Percentiles rank a stretch among this genome's conserved stretches.
Conservation (phyloP, 1,140 invertebrate genomes). For the fruit fly (Drosophila melanogaster) region DNA sequence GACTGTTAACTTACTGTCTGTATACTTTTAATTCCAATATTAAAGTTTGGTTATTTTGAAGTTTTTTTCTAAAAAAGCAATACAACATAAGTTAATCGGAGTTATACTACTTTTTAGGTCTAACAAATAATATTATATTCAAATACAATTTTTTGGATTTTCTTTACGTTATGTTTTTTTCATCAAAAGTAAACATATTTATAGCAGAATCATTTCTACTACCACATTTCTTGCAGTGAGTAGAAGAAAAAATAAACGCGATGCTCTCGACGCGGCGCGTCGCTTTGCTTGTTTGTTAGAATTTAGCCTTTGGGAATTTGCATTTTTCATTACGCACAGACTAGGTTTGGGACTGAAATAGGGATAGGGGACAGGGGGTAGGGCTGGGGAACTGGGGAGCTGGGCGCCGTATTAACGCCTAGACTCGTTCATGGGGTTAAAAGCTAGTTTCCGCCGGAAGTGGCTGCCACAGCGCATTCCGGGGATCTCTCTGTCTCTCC, state of each 20-base stretch:
- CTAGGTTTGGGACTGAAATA: slow-evolving; percentile 5
- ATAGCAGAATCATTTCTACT: too few relatives aligned
- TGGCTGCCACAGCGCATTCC: slow-evolving; percentile 72
- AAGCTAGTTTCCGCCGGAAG: slow-evolving; percentile 82
- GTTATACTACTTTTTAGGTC: too few relatives aligned
- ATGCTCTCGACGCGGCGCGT: slow-evolving; percentile 70
- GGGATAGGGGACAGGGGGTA: slow-evolving; percentile 9
- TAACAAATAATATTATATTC: too few relatives aligned
- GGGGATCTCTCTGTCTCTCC: slow-evolving; percentile 9
- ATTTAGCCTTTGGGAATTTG: slow-evolving; percentile 82
- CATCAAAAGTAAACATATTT: too few relatives aligned
- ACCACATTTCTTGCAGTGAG: slow-evolving; percentile 20
- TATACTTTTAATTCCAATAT: too few relatives aligned
- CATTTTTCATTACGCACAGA: slow-evolving; percentile 79
- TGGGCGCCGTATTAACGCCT: slow-evolving; percentile 79
- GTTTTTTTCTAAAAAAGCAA: too few relatives aligned
- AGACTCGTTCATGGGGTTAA: slow-evolving; percentile 81
- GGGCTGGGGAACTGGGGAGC: slow-evolving; percentile 7
- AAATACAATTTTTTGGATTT: too few relatives aligned
- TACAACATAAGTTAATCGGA: too few relatives aligned
- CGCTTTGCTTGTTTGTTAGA: slow-evolving; percentile 80
- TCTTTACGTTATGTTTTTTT: too few relatives aligned
- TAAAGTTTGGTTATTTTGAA: too few relatives aligned
- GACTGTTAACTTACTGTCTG: too few relatives aligned
- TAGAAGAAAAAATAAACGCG: slow-evolving; percentile 42